A percentile compares a stretch with the other conserved stretches of the same genome.
These are phyloP conservation scores for Lutraria lutraria DNA, from an alignment of 2,888 invertebrate genomes.

Conservation along the genomic window DNA sequence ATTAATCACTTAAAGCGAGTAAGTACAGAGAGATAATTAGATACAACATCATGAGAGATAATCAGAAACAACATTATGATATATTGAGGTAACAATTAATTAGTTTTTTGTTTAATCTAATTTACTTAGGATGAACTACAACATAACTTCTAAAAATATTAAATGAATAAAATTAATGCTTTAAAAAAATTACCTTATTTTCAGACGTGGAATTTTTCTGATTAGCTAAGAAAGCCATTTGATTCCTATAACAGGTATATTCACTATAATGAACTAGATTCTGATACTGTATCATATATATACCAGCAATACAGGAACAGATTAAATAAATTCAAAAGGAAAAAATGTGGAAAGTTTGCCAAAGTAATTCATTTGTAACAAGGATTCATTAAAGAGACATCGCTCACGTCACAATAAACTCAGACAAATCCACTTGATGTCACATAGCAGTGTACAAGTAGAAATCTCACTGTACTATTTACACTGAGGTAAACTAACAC, in stretches of 20 bases:
- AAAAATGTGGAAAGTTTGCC: background rate
- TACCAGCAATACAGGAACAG: background rate
- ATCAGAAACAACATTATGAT: too few species aligned
- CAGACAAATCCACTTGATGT: constrained; percentile 12
- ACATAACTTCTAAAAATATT: too few species aligned
- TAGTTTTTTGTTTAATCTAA: too few species aligned
- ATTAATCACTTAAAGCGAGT: too few species aligned
- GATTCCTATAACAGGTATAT: background rate
- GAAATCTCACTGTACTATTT: constrained; percentile 12
- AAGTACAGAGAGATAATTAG: too few species aligned
- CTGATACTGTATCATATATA: background rate
- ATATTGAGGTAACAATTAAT: too few species aligned
- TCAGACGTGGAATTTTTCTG: background rate
- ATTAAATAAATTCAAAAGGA: background rate
- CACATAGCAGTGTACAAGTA: background rate
- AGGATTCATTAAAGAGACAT: background rate
- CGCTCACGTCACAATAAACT: background rate
- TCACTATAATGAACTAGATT: background rate
- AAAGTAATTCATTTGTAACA: background rate
- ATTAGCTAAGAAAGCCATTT: constrained; percentile 1
- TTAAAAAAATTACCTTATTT: background rate
- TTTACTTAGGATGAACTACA: too few species aligned
- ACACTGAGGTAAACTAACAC: constrained; percentile 10
- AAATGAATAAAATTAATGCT: background rate
- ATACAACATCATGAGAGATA: too few species aligned